Evolutionary conservation across 2,113 vertebrate species (phyloP), one percentile per base, ranked within the genome.

Genomic region (Heterochromis multidens): DNA sequence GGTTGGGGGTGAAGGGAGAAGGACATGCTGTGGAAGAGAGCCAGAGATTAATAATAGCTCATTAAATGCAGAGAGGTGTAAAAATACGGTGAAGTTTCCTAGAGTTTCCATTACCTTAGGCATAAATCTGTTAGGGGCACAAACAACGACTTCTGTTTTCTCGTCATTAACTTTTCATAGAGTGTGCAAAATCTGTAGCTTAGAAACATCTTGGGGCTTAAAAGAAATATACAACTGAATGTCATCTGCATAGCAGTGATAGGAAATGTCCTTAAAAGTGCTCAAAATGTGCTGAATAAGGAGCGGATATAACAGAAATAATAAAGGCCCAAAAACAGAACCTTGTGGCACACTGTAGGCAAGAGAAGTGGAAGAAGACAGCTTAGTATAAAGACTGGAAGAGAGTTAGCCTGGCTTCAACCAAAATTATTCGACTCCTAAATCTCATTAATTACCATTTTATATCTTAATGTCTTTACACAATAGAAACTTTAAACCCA

Each of bases 401-500:
- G 23, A 25, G 33, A 70, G 65, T 27, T 70, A 49, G 65, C 40
- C 23, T 70, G 37, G 40, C 46, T 70, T 40, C 23, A 14, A 16
- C 2, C 4, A 27, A 78, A 78, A 37, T n/a, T 9, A 43, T 17
- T 40, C 12, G 8, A 52, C 40, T 46, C n/a, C 7, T 78, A n/a
- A 70, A 52, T 77, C 40, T 13, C 12, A 27, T 46, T 25, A 56
- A 78, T n/a, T 1, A 72, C 54, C 14, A 13, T 46, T 16, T 65
- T 46, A 35, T 16, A 43, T 12, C 57, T 57, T 43, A 0, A 52
- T 52, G 72, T 46, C 8, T 67, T 52, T 17, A 13, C 0, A 19
- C n/a, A 49, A 27, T 4, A 74, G 62, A 33, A 19, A 60, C n/a
- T 17, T 63, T 56, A 49, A 62, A 31, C 0, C 25, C 5, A n/a